Conservation (phyloP, 2,888 invertebrate genomes). For the Ormyrus pomaceus region DNA sequence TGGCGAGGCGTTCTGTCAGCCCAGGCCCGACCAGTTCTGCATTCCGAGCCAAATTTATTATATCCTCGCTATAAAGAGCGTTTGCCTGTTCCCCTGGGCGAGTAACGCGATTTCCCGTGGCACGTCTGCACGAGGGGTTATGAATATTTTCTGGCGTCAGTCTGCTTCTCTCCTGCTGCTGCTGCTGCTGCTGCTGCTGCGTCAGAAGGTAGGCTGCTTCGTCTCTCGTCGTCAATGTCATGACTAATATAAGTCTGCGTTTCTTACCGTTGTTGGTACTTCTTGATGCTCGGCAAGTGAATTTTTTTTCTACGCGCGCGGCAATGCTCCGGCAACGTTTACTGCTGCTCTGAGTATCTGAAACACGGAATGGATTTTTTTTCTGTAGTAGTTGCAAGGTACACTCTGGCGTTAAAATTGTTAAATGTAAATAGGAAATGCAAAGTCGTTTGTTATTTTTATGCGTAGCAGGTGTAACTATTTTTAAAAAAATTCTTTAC, state of each 20-base stretch:
- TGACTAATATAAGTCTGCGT: conserved; percentile 49
- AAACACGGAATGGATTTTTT: conserved; percentile 18
- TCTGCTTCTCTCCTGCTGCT: conserved; percentile 18
- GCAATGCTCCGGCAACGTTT: too few species aligned
- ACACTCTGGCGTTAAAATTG: too few species aligned
- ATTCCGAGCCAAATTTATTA: conserved; percentile 1
- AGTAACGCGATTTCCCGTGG: conserved; percentile 60
- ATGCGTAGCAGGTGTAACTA: too few species aligned
- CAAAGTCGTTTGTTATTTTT: too few species aligned
- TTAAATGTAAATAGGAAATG: too few species aligned
- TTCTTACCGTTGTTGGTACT: not conserved
- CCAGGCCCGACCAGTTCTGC: conserved; percentile 5
- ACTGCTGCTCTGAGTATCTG: conserved; percentile 6
- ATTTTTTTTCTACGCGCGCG: not conserved
- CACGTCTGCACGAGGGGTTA: conserved; percentile 55
- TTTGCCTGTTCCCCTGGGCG: conserved; percentile 10
- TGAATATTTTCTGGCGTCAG: conserved; percentile 57
- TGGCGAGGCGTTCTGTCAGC: conserved; percentile 11
- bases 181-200: not conserved
- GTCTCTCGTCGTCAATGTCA: conserved; percentile 49
- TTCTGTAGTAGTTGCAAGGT: not conserved
- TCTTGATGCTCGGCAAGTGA: conserved; percentile 7
- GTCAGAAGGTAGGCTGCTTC: conserved; percentile 7
- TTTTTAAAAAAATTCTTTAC: too few species aligned
- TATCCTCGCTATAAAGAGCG: not conserved